Base-by-base conservation (phyloP, 2,888 invertebrate genomes). In the Zele albiditarsus region DNA sequence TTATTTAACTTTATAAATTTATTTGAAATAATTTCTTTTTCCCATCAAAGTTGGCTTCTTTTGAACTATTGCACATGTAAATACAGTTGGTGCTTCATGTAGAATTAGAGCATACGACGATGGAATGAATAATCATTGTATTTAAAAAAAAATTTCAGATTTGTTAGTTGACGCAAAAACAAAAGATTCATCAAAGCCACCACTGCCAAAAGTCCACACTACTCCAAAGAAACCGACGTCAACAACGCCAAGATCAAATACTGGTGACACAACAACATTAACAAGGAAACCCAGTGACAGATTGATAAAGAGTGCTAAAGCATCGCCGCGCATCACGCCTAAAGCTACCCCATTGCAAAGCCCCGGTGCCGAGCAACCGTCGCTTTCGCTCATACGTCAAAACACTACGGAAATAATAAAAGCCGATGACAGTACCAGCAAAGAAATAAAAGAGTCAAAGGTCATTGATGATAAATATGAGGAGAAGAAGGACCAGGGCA, bases 171-270 rank as follows among this genome's bases (percentile, higher is more conserved):
- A 89, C 63, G 79, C 82, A 33, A 89, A 87, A 83, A 91, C 91
- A 73, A 92, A 92, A 68, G 92, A 92, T 82, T 92, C 53, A 53
- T 53, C 92, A 84, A 93, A 93, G 84, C 93, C 93, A 82, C 93
- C 93, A 82, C 87, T 93, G 87, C 93, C 93, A 82, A 90, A 90
- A 87, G 90, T 90, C 77, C 90, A 90, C 81, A 87, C 87, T 80
- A 87, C 90, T 85, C 86, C 89, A 85, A 90, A 90, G 87, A 90
- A 90, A 86, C 85, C 89, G 74, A 80, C 87, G 28, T 68, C 71
- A 31, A 71, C 78, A 73, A 85, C 88, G 27, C 84, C 88, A 46
- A 82, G 83, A 78, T 53, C 80, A 25, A 75, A 79, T 57, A 84
- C 84, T 25, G 65, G 79, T 14, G 49, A 77, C 27, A 79, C 79